phyloP scores from a whole-genome alignment of 2,113 vertebrate genomes.

The Sterna hirundo region DNA sequence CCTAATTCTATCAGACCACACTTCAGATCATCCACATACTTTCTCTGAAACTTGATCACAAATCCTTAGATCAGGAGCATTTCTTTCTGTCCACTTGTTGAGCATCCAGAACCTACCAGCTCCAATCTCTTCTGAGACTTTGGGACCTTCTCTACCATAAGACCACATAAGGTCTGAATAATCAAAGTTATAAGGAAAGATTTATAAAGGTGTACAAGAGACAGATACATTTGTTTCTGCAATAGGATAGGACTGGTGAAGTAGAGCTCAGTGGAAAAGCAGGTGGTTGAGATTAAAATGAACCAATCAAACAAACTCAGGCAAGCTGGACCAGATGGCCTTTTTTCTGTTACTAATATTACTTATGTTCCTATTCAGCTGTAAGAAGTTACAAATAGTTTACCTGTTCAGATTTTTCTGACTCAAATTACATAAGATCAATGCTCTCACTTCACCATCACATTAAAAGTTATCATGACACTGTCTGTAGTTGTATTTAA shows the following conservation, averaged over 20 bases:
- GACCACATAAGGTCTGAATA: slow-evolving; percentile 46
- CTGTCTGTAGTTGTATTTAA: slow-evolving; percentile 53
- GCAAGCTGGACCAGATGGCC: slow-evolving; percentile 51
- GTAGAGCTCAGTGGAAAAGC: slow-evolving; percentile 31
- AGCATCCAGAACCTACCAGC: background rate
- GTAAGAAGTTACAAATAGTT: slow-evolving; percentile 65
- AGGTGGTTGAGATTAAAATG: slow-evolving; percentile 67
- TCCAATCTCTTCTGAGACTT: background rate
- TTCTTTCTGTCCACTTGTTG: background rate
- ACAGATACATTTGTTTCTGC: slow-evolving; percentile 54
- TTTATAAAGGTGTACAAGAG: slow-evolving; percentile 54
- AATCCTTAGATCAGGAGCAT: background rate
- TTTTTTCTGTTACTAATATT: slow-evolving; percentile 61
- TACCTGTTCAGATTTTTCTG: slow-evolving; percentile 62
- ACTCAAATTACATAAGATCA: slow-evolving; percentile 68
- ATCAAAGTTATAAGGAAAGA: slow-evolving; percentile 42
- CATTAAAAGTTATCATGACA: slow-evolving; percentile 64
- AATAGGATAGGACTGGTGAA: slow-evolving; percentile 27
- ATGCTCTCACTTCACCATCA: slow-evolving; percentile 58
- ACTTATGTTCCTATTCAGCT: slow-evolving; percentile 57
- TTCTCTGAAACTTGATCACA: background rate
- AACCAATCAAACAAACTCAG: slow-evolving; percentile 28
- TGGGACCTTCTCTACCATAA: background rate
- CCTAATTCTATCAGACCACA: background rate
- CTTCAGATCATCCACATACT: background rate